Percentiles rank a stretch among this genome's conserved stretches.
phyloP scores from a whole-genome alignment of 1,140 invertebrate species.

The Zaprionus inermis region DNA sequence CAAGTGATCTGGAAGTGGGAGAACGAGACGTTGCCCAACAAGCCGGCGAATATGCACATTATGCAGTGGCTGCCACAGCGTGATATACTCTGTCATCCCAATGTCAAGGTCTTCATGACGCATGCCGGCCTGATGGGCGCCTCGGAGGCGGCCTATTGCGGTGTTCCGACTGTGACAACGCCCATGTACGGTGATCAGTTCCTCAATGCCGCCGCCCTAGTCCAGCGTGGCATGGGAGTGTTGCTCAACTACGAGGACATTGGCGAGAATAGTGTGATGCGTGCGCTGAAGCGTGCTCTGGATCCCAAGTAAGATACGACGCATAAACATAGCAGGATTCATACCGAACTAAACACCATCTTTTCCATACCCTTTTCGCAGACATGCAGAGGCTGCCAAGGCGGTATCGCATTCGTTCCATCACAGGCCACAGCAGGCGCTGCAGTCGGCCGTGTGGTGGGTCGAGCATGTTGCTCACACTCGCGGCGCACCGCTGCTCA shows the following conservation, averaged over 20 bases:
- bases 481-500: slow-evolving; percentile 83
- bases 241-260: slow-evolving; percentile 86
- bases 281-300: slow-evolving; percentile 85
- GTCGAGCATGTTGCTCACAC: slow-evolving; percentile 85
- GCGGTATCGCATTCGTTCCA: slow-evolving; percentile 72
- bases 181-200: slow-evolving; percentile 90
- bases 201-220: slow-evolving; percentile 86
- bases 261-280: slow-evolving; percentile 86
- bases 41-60: slow-evolving; percentile 87
- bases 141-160: slow-evolving; percentile 90
- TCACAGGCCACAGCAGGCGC: slow-evolving; percentile 66
- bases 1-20: slow-evolving; percentile 91
- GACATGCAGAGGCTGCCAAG: slow-evolving; percentile 72
- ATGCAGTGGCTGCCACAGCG: slow-evolving; percentile 90
- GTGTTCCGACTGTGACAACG: slow-evolving; percentile 89
- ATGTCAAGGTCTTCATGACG: slow-evolving; percentile 88
- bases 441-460: slow-evolving; percentile 84
- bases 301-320: slow-evolving; percentile 71
- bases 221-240: slow-evolving; percentile 87
- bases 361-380: slow-evolving; percentile 4
- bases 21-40: slow-evolving; percentile 85
- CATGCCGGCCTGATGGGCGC: slow-evolving; percentile 91
- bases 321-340: too few relatives aligned
- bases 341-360: neutral
- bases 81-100: slow-evolving; percentile 90